These are phyloP conservation scores for Anastatus disparis DNA, from an alignment of 1,140 invertebrate species.

Conservation along the genomic window DNA sequence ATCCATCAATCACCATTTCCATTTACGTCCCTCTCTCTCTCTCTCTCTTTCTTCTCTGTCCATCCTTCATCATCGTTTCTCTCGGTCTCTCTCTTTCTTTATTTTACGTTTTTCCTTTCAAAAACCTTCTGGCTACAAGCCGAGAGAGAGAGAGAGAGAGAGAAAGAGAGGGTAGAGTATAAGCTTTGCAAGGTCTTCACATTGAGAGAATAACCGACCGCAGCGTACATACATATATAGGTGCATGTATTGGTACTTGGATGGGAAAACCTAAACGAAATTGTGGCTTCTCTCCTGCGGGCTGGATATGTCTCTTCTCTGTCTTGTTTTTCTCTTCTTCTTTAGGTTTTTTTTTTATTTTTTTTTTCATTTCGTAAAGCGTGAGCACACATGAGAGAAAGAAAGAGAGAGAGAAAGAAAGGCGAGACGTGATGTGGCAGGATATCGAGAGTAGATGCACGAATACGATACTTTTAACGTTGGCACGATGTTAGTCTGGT, in stretches of 20 bases:
- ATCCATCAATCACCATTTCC: conserved; percentile 33
- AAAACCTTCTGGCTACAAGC: background rate
- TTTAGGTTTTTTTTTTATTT: background rate
- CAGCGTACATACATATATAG: no score
- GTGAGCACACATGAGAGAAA: background rate
- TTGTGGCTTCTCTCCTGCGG: conserved; percentile 25
- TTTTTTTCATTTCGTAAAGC: background rate
- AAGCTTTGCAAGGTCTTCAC: background rate
- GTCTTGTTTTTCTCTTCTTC: no score
- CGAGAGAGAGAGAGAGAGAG: background rate
- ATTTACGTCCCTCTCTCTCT: background rate
- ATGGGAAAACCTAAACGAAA: conserved; percentile 34
- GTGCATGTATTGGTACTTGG: no score
- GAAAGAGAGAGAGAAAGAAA: background rate
- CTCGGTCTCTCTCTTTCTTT: background rate
- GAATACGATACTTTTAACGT: conserved; percentile 20
- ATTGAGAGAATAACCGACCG: background rate
- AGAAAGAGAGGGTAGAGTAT: background rate
- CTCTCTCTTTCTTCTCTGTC: background rate
- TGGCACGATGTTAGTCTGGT: no score
- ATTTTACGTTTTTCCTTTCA: conserved; percentile 19
- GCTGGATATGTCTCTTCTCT: background rate
- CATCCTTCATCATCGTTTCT: background rate
- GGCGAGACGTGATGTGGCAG: background rate
- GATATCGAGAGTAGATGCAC: background rate